Evolutionary conservation across 1,140 invertebrate genomes (phyloP).

Genomic region (Fopius arisanus): DNA sequence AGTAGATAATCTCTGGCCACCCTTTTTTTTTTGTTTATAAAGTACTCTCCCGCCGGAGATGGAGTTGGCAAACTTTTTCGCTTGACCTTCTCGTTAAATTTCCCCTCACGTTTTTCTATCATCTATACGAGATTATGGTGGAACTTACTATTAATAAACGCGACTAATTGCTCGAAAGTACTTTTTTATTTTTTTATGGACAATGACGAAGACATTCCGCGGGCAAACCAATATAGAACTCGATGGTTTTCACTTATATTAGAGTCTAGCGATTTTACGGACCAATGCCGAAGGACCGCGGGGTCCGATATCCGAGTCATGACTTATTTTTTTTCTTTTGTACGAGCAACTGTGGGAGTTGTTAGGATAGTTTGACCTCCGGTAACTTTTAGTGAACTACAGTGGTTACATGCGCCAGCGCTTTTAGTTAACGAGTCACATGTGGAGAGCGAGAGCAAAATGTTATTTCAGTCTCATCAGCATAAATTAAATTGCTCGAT

Average conservation of each 20-base stretch:
- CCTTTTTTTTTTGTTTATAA: conserved; percentile 35
- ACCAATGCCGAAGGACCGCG: conserved; percentile 8
- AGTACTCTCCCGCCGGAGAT: too few species aligned
- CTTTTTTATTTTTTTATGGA: background rate
- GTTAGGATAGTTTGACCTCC: conserved; percentile 1
- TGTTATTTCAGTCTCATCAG: background rate
- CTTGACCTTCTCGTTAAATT: conserved; percentile 27
- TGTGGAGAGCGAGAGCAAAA: background rate
- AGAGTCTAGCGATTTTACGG: conserved; percentile 14
- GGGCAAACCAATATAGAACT: background rate
- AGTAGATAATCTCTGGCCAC: background rate
- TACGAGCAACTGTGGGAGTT: background rate
- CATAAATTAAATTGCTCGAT: background rate
- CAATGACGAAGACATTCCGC: background rate
- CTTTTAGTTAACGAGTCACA: conserved; percentile 8
- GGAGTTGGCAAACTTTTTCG: conserved; percentile 31
- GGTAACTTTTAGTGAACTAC: conserved; percentile 1
- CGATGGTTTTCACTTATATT: conserved; percentile 23
- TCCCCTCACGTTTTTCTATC: background rate
- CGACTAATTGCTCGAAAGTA: background rate
- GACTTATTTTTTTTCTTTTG: background rate
- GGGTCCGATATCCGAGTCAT: conserved; percentile 15
- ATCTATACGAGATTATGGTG: background rate
- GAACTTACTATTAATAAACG: background rate
- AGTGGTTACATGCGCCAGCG: background rate